Conservation (phyloP, 2,113 vertebrate species). For the Forbesichthys agassizii region DNA sequence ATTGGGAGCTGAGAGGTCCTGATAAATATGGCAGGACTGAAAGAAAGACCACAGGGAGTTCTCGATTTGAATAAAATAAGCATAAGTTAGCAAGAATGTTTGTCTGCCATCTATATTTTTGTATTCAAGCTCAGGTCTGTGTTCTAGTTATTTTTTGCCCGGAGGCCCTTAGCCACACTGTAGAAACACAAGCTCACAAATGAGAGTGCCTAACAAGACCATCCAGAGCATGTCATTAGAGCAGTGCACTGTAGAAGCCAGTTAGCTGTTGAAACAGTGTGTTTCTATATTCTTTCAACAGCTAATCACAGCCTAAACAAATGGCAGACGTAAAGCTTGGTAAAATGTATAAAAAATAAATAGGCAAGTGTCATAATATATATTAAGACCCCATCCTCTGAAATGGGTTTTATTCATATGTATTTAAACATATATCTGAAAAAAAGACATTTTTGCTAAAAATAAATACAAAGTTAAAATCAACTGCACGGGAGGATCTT, state of each 20-base stretch:
- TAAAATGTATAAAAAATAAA: too few species aligned
- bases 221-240: neutral
- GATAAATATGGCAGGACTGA: conserved; percentile 31
- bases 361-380: too few species aligned
- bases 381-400: too few species aligned
- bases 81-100: conserved; percentile 1
- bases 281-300: too few species aligned
- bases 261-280: neutral
- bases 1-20: conserved; percentile 37
- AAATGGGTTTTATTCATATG: too few species aligned
- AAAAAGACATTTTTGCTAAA: too few species aligned
- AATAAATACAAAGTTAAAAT: too few species aligned
- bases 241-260: neutral
- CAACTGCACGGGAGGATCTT: too few species aligned
- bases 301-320: too few species aligned
- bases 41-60: conserved; percentile 20
- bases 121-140: conserved; percentile 34
- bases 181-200: conserved; percentile 44
- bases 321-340: too few species aligned
- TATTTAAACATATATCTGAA: too few species aligned
- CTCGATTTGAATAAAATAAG: conserved; percentile 32
- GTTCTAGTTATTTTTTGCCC: conserved; percentile 34
- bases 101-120: conserved; percentile 15
- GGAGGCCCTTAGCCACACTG: conserved; percentile 37
- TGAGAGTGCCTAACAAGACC: conserved; percentile 46